phyloP scores from a whole-genome alignment of 1,140 invertebrate species.

The Lethrus apterus region DNA sequence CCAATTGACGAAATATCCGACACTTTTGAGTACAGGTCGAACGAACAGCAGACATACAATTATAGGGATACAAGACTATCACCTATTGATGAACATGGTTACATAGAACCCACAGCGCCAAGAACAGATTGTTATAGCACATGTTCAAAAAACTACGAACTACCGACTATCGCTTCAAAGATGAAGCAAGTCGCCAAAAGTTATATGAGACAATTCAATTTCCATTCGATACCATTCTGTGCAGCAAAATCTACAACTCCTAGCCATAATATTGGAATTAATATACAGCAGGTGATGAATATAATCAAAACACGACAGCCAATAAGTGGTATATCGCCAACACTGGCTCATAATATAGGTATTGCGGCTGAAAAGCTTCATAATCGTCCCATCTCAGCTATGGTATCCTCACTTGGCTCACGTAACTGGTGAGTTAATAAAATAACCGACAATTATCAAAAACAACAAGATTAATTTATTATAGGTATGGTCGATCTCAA shows the following conservation, averaged over 20 bases:
- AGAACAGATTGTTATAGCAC: slow-evolving; percentile 21
- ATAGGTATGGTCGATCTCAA: slow-evolving; percentile 19
- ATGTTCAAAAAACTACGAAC: slow-evolving; percentile 40
- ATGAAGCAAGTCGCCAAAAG: slow-evolving; percentile 44
- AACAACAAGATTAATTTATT: not conserved
- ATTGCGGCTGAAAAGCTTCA: slow-evolving; percentile 35
- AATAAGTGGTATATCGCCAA: slow-evolving; percentile 34
- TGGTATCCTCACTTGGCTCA: slow-evolving; percentile 34
- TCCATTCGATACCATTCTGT: slow-evolving; percentile 49
- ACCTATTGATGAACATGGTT: slow-evolving; percentile 12
- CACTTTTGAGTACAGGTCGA: not conserved
- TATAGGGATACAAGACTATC: not conserved
- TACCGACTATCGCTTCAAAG: slow-evolving; percentile 47
- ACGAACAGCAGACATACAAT: not conserved
- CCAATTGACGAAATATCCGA: slow-evolving; percentile 3
- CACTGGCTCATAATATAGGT: slow-evolving; percentile 38
- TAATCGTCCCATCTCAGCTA: slow-evolving; percentile 25
- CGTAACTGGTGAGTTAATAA: slow-evolving; percentile 22
- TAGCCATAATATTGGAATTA: slow-evolving; percentile 50
- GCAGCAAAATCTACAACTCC: slow-evolving; percentile 46
- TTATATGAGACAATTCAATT: slow-evolving; percentile 43
- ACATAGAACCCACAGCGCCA: slow-evolving; percentile 16
- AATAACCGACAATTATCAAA: too few species aligned
- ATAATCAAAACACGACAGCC: slow-evolving; percentile 46
- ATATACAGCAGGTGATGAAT: slow-evolving; percentile 49